Percentiles rank a stretch among this genome's conserved stretches.
phyloP scores from a whole-genome alignment of 2,888 invertebrate species.

The Caenorhabditis imperialis region DNA sequence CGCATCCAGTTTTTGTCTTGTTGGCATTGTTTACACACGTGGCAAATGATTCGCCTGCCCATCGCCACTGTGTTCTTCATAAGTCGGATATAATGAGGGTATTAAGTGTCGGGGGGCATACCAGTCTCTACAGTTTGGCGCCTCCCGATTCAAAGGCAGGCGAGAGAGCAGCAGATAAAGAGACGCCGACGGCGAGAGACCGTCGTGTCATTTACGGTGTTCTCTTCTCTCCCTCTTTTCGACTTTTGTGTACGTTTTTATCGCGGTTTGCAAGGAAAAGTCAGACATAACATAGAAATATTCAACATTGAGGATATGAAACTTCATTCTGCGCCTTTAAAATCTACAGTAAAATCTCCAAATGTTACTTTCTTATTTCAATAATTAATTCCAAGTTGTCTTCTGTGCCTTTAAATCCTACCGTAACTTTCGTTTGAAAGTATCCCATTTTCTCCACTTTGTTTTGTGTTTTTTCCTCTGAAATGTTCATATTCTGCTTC shows the following conservation, averaged over 20 bases:
- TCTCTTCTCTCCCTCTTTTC: slow-evolving; percentile 5
- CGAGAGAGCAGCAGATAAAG: slow-evolving; percentile 15
- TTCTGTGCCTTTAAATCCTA: too few species aligned
- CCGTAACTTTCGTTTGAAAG: too few species aligned
- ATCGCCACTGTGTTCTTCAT: slow-evolving; percentile 13
- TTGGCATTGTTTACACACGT: slow-evolving; percentile 10
- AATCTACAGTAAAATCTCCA: too few species aligned
- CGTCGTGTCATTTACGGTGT: slow-evolving; percentile 45
- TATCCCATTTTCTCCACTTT: too few species aligned
- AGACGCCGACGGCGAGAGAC: slow-evolving; percentile 15
- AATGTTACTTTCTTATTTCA: too few species aligned
- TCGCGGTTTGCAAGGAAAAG: too few species aligned
- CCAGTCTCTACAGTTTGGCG: slow-evolving; percentile 38
- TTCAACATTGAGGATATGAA: too few species aligned
- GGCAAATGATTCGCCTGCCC: slow-evolving; percentile 8
- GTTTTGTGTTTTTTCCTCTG: too few species aligned
- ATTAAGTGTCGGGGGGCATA: slow-evolving; percentile 14
- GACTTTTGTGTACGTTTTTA: not conserved
- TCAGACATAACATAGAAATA: too few species aligned
- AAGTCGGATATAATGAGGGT: slow-evolving; percentile 49
- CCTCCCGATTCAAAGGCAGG: slow-evolving; percentile 1
- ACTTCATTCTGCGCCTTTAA: too few species aligned
- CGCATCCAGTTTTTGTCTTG: not conserved
- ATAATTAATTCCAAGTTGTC: too few species aligned
- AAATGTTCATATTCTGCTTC: too few species aligned